Conservation (phyloP, 2,113 vertebrate genomes). For the Forbesichthys papilliferus region DNA sequence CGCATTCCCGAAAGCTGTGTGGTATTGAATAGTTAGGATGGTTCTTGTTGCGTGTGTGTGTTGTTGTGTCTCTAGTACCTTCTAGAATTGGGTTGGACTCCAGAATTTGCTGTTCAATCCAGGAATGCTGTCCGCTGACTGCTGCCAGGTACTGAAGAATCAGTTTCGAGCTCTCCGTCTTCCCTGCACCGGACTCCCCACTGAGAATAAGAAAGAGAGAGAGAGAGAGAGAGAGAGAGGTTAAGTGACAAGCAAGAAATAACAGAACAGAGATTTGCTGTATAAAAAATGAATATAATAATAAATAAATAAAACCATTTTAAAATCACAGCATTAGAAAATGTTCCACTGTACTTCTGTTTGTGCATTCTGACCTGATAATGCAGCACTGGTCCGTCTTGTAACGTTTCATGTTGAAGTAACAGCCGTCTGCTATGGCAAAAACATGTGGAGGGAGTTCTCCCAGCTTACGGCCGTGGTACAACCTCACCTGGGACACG, state of each 20-base stretch:
- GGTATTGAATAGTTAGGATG: neutral
- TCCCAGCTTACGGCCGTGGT: constrained; percentile 80
- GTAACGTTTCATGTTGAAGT: constrained; percentile 85
- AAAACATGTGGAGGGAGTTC: constrained; percentile 91
- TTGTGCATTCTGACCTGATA: constrained; percentile 81
- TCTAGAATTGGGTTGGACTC: constrained; percentile 94
- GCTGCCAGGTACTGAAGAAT: constrained; percentile 91
- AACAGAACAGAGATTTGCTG: neutral
- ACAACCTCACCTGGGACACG: constrained; percentile 70
- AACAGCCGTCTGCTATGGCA: constrained; percentile 87
- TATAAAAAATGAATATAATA: neutral
- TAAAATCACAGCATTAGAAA: neutral
- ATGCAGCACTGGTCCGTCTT: constrained; percentile 88
- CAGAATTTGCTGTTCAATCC: constrained; percentile 91
- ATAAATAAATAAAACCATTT: neutral
- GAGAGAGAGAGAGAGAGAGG: neutral
- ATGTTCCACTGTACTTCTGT: no score
- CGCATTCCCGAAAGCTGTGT: constrained; percentile 92
- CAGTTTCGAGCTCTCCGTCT: constrained; percentile 93
- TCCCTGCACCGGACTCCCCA: constrained; percentile 94
- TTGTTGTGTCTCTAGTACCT: constrained; percentile 70
- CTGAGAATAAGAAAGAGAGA: constrained; percentile 62
- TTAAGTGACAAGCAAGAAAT: neutral
- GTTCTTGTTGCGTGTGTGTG: neutral
- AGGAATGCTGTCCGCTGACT: constrained; percentile 86